These are phyloP conservation scores for Platalea minor DNA, from an alignment of 2,797 vertebrate species.

Conservation along the genomic window DNA sequence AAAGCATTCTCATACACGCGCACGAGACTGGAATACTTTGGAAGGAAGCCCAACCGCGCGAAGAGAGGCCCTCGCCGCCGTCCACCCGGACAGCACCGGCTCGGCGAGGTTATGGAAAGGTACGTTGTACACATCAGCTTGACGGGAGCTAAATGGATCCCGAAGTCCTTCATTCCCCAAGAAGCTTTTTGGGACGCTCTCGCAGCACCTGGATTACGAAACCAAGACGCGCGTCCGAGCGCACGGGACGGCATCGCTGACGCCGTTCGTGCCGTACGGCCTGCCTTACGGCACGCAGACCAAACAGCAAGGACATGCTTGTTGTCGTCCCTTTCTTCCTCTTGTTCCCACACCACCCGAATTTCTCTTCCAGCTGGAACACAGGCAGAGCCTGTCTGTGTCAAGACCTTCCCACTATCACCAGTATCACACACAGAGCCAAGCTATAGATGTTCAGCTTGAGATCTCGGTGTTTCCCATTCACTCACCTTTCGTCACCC, in stretches of 20 bases:
- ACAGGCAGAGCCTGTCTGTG: neutral
- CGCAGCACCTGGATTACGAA: neutral
- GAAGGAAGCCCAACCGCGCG: rapidly evolving
- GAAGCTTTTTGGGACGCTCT: neutral
- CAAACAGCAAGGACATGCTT: neutral
- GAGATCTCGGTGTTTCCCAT: neutral
- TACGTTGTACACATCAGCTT: neutral
- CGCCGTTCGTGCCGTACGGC: rapidly evolving
- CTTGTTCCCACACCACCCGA: neutral
- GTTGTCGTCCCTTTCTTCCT: neutral
- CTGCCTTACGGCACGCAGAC: neutral
- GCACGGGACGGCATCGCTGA: neutral
- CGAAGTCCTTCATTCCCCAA: neutral
- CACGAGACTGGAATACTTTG: neutral
- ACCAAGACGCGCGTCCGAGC: rapidly evolving
- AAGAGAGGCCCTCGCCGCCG: neutral
- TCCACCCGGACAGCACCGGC: neutral
- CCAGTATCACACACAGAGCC: neutral
- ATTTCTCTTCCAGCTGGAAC: neutral
- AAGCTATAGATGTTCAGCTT: neutral
- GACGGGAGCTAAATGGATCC: neutral
- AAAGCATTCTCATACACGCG: neutral
- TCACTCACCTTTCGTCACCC: neutral
- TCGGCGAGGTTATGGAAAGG: neutral
- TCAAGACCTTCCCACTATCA: neutral